phyloP scores from a whole-genome alignment of 2,888 invertebrate genomes.

The Amiota communis region DNA sequence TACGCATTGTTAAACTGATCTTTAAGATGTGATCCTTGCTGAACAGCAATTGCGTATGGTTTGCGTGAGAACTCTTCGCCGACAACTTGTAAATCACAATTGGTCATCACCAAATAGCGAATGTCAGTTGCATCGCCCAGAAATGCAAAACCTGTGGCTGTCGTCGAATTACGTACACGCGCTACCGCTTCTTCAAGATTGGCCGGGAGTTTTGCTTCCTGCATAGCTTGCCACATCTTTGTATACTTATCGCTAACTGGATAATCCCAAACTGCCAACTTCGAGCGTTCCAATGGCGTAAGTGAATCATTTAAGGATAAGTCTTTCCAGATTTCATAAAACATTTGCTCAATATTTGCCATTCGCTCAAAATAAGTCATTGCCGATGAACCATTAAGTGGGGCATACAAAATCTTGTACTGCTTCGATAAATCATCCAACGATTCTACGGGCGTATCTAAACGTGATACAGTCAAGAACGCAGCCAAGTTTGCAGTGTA shows the following conservation, averaged over 20 bases:
- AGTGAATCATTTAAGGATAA: conserved; percentile 96
- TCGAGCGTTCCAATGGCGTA: conserved; percentile 90
- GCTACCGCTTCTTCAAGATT: conserved; percentile 85
- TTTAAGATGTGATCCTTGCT: conserved; percentile 94
- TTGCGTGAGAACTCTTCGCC: conserved; percentile 98
- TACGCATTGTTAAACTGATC: conserved; percentile 97
- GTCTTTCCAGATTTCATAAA: conserved; percentile 99
- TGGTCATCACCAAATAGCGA: conserved; percentile 74
- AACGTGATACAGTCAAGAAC: conserved; percentile 92
- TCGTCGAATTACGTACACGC: conserved; percentile 79
- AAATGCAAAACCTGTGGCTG: conserved; percentile 91
- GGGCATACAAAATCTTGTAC: conserved; percentile 97
- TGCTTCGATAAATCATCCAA: conserved; percentile 95
- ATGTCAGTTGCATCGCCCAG: conserved; percentile 96
- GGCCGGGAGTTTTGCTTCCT: conserved; percentile 85
- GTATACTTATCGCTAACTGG: conserved; percentile 98
- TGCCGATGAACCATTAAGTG: conserved; percentile 88
- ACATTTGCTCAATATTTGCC: conserved; percentile 94
- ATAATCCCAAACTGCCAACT: conserved; percentile 98
- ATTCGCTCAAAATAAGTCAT: conserved; percentile 97
- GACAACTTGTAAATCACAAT: conserved; percentile 86
- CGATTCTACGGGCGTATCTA: conserved; percentile 94
- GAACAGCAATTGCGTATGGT: conserved; percentile 97
- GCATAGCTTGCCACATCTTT: conserved; percentile 99
- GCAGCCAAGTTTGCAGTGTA: conserved; percentile 99